Conservation (phyloP, 2,113 vertebrate species). For the Mastomys coucha region DNA sequence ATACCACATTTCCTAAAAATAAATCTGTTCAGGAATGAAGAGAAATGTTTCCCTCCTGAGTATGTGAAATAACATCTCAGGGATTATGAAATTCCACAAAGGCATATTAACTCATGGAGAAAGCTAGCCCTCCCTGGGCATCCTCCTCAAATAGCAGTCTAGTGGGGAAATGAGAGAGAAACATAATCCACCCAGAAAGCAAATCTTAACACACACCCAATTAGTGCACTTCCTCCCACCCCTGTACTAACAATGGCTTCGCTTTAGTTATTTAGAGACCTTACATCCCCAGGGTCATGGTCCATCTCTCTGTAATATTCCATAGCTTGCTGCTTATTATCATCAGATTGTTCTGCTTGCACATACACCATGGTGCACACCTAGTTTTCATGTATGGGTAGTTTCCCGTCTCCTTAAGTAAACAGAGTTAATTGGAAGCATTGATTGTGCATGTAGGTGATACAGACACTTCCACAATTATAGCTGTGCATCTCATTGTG, state of each 20-base stretch:
- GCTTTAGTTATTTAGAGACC: constrained; percentile 1
- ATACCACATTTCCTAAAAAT: constrained; percentile 23
- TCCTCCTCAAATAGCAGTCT: constrained; percentile 30
- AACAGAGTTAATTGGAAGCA: neutral
- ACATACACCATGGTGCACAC: neutral
- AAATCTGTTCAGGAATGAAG: constrained; percentile 57
- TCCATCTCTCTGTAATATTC: neutral
- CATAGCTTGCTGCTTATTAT: neutral
- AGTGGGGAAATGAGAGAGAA: constrained; percentile 17
- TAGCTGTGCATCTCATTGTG: neutral
- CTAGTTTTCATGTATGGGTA: neutral
- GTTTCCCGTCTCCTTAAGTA: neutral
- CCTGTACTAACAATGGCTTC: neutral
- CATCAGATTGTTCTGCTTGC: neutral
- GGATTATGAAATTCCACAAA: constrained; percentile 40
- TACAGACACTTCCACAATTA: no score
- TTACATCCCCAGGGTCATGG: neutral
- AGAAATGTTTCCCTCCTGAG: neutral
- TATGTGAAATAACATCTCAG: neutral
- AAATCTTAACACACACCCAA: neutral
- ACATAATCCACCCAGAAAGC: neutral
- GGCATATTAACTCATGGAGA: constrained; percentile 13
- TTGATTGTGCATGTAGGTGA: neutral
- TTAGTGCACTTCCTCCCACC: neutral
- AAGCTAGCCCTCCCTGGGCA: neutral